phyloP scores from a whole-genome alignment of 92 coral and sea anemone genomes.

The Phymanthus crucifer region DNA sequence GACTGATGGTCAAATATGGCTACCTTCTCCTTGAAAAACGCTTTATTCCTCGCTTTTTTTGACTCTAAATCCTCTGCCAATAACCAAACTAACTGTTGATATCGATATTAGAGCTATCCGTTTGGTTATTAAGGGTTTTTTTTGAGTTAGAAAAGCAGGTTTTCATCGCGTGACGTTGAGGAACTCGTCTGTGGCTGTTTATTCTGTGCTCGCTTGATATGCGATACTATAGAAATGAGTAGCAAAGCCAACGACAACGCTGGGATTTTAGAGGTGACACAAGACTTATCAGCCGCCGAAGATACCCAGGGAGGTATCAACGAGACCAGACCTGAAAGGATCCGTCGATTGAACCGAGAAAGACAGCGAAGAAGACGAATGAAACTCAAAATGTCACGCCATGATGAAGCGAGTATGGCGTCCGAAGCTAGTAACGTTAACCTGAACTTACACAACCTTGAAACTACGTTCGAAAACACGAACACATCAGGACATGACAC shows the following conservation, averaged over 20 bases:
- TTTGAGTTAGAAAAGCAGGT: conserved; percentile 35
- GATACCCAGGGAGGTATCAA: conserved; percentile 58
- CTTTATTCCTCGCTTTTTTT: conserved; percentile 56
- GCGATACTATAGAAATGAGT: conserved; percentile 94
- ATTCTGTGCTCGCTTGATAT: conserved; percentile 85
- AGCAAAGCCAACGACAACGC: conserved; percentile 83
- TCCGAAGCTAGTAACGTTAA: conserved; percentile 63
- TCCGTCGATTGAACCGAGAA: conserved; percentile 92
- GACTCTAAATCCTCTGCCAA: conserved; percentile 53
- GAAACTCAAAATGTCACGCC: conserved; percentile 98
- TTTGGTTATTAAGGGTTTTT: conserved; percentile 23
- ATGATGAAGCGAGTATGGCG: conserved; percentile 82
- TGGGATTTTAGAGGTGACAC: conserved; percentile 61
- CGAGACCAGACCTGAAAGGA: conserved; percentile 83
- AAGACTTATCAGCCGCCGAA: conserved; percentile 60
- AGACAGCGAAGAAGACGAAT: conserved; percentile 96
- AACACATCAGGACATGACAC: conserved; percentile 63
- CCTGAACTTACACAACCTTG: conserved; percentile 67
- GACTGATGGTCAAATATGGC: conserved; percentile 96
- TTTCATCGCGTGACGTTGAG: conserved; percentile 92
- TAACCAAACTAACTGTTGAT: conserved; percentile 43
- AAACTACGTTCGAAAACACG: conserved; percentile 58
- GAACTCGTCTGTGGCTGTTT: conserved; percentile 64
- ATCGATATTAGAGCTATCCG: conserved; percentile 26
- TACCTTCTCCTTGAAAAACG: conserved; percentile 68